These are phyloP conservation scores for Nematostella vectensis DNA, from an alignment of 92 coral and sea anemone genomes.

Conservation along the genomic window DNA sequence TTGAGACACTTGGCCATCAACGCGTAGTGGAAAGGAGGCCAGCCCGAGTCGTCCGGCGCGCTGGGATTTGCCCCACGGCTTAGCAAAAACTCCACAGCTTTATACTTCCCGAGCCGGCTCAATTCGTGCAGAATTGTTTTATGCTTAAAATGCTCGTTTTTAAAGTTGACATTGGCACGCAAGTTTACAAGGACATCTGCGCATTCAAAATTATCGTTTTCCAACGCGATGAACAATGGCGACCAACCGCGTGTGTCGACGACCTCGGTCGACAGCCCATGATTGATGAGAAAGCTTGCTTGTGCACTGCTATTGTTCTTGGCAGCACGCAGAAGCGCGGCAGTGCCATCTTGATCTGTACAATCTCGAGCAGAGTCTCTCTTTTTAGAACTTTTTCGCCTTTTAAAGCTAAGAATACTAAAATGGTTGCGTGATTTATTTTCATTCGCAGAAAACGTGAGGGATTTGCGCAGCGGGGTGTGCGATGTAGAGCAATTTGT, in stretches of 20 bases:
- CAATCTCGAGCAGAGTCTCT: neutral
- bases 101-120: constrained; percentile 48
- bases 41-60: constrained; percentile 42
- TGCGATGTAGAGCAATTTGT: too few relatives aligned
- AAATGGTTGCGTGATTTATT: neutral
- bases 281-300: constrained; percentile 27
- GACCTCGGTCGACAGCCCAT: constrained; percentile 51
- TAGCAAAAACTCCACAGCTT: constrained; percentile 51
- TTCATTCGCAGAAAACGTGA: too few relatives aligned
- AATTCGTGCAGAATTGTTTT: constrained; percentile 58
- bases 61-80: constrained; percentile 47
- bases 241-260: constrained; percentile 57
- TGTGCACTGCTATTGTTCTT: constrained; percentile 39
- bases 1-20: constrained; percentile 45
- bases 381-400: neutral
- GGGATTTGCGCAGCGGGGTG: too few relatives aligned
- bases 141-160: constrained; percentile 28
- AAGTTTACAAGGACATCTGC: constrained; percentile 46
- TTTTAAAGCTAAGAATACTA: neutral
- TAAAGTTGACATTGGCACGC: constrained; percentile 52
- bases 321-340: constrained; percentile 62
- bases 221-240: constrained; percentile 51
- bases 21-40: constrained; percentile 83
- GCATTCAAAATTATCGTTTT: constrained; percentile 44
- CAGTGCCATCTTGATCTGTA: constrained; percentile 19